Evolutionary conservation across 2,113 vertebrate genomes (phyloP), one percentile per base, ranked within the genome.

Genomic region (Ursus arctos): DNA sequence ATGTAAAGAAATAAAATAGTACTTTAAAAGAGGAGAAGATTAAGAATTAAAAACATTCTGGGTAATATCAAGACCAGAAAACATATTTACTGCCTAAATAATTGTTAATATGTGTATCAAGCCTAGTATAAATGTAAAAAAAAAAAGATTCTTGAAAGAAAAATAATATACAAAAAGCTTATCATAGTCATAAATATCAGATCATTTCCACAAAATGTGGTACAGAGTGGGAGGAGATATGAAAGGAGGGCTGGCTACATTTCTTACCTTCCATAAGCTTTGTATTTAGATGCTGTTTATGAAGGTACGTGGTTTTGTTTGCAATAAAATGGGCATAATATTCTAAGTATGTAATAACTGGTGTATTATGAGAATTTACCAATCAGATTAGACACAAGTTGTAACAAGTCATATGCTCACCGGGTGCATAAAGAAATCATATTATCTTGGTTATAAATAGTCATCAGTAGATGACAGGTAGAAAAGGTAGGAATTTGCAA

Each of bases 31-130:
- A 43, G 14, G 12, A 11, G 10, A 90, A 40, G 19, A 55, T 65
- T 67, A 93, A 95, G 76, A 96, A 79, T 61, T 86, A 15, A 76
- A 96, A 84, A 47, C 36, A 93, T 79, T 72, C 24, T 57, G 12
- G 2, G 7, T 67, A 19, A 74, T 61, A 61, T 24, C 24, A 84
- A 53, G 16, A 96, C 26, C 63, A 9, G 26, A 90, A 84, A 79
- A 80, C 3, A 88, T 15, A 33, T 81, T 86, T 31, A 40, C 3
- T 72, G 4, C 40, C 1, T n/a, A 63, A 83, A 36, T 88, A 92
- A 82, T 90, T 79, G 1, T 69, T 91, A 80, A 59, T 19, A 61
- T 92, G 59, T 6, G 93, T 86, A 49, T 12, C 91, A 93, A 98
- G 84, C 51, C 10, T 61, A 55, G 6, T 14, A 0, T 43, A 74